Base-by-base conservation (phyloP, 2,797 vertebrate genomes). In the Danio jaintianensis region DNA sequence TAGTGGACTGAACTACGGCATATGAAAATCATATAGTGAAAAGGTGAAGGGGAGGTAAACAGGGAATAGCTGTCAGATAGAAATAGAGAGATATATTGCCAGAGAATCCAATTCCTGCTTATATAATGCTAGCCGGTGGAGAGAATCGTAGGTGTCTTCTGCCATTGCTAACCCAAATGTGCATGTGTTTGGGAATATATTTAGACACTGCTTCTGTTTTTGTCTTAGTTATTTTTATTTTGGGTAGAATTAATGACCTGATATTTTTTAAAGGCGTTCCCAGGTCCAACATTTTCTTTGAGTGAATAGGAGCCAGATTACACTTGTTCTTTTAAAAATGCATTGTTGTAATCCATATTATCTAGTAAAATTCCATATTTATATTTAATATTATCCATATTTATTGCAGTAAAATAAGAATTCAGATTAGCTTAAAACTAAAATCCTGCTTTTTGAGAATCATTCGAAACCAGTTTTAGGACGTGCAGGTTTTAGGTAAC, bases 11-110 rank as follows among this genome's bases (percentile, higher is more conserved):
- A 71, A 38, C 56, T 68, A 18, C 16, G 45, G 50, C 62, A 80
- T 74, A 15, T 47, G 6, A 72, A 56, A 71, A 71, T 43, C 48
- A 64, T 55, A 73, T 50, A 55, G 72, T 81, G 69, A 74, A 77
- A 84, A 80, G 69, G 78, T 84, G 84, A 85, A 82, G 81, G 79
- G 12, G 69, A 83, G 69, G 83, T 78, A 82, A 73, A 79, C 79
- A 77, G 88, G 81, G 85, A 90, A 86, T 86, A 90, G 79, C 85
- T 91, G 88, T 86, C 89, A 89, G 78, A 85, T 86, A 84, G 85
- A 90, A 89, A 90, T 88, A 83, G 82, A 84, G 71, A 90, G 85
- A 89, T 86, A 73, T 82, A 83, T 79, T 81, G 53, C 70, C 75
- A 53, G 69, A 67, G 63, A 83, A 78, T 78, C 53, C 43, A 80